Base-by-base conservation (phyloP, 2,113 vertebrate species). In the Rhinichthys klamathensis region DNA sequence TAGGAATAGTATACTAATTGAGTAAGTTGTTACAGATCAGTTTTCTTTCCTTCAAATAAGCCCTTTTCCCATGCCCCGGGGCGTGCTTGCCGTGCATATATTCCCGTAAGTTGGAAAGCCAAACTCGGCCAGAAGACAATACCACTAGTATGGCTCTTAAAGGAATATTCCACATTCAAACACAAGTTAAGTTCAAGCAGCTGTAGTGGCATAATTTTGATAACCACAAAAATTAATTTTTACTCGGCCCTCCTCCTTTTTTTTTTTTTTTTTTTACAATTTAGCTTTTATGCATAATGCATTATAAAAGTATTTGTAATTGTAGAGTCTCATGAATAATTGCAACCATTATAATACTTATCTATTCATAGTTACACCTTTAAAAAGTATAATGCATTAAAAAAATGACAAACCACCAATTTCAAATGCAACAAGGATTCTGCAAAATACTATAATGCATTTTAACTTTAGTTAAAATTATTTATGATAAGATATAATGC, bases 21-120 rank as follows among this genome's bases (percentile, higher is more conserved):
- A 85, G 87, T 85, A 91, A 90, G 88, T 85, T 90, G 88, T 83
- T 90, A 80, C 89, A 89, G 91, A 91, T 85, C 87, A 90, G 81
- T 88, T 94, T 91, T 86, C 80, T 69, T 81, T 81, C 80, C 61
- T 51, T 30, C 46, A 30, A 65, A 81, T 69, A 81, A 89, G 79
- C 88, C 83, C 89, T 69, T 91, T 94, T 92, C 92, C 85, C 91
- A 83, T 92, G 92, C 89, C 74, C 78, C 2, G 4, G 32, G 87
- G 89, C 88, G 86, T 90, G 91, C 91, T 88, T 90, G 89, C 89
- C 85, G 30, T 81, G 80, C 80, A 67, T 65, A 67, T 81, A 81
- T 81, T 69, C 80, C 41, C 12, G 25, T 32, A 81, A 69, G 80
- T 81, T 18, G 80, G 27, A 54, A 81, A 32, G 80, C 25, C 63